Evolutionary conservation across 2,797 vertebrate genomes (phyloP), one percentile per base, ranked within the genome.

Genomic region (Ibycter americanus): DNA sequence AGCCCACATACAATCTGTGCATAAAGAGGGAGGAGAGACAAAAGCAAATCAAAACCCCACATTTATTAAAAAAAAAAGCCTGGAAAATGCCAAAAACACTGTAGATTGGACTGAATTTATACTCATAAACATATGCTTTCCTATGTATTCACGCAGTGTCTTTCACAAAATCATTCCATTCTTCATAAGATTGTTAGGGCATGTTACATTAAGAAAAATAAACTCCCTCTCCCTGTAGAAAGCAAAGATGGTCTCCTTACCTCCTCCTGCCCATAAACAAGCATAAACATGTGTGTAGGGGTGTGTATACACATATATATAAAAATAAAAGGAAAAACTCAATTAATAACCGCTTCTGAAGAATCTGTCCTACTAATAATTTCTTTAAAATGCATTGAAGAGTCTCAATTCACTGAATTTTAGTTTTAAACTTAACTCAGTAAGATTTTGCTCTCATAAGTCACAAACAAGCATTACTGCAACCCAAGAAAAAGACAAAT

Each of bases 1-100:
- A 95, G 71, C 74, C 92, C 92, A 95, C 90, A 70, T 32, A 67
- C 87, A 95, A 93, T 83, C 93, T 96, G 93, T 70, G 77, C 88
- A 63, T 77, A 59, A 89, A 66, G 36, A 72, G 15, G 6, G 32
- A 61, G 9, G n/a, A 79, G 38, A 93, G 54, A 68, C 25, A 40
- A 63, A 70, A 72, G 1, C 9, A 83, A 85, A 77, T 8, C 9
- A 77, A 66, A 92, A 6, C n/a, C 26, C 25, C 18, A 32, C 55
- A 55, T 55, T 90, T 82, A 67, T 81, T 86, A 3, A 73, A 83
- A 67, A 59, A 72, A 8, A 51, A 27, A 46, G 40, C 22, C n/a
- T 68, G 18, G 27, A 83, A 96, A 94, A 88, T 42, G 47, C 22
- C 52, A 87, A 47, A 94, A 52, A 52, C 23, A 25, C 29, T 36